Conservation (phyloP, 2,888 invertebrate species). For the Leptura quadrifasciata region DNA sequence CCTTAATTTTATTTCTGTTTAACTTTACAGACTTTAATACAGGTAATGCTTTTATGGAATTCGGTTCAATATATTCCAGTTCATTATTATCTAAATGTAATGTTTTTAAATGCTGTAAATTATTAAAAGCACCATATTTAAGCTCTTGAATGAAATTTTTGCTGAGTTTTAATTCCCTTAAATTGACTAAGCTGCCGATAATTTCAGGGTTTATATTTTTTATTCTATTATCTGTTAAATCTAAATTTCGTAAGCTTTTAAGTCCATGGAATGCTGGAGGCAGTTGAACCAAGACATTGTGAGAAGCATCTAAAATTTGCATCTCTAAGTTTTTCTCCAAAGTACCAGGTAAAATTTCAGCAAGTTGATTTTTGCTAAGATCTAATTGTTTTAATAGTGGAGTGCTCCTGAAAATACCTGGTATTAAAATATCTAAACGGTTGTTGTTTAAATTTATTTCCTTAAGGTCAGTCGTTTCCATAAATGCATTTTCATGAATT, state of each 20-base stretch:
- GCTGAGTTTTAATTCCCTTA: conserved; percentile 83
- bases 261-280: conserved; percentile 83
- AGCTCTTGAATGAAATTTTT: conserved; percentile 85
- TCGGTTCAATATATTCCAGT: conserved; percentile 83
- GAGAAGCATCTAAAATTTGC: conserved; percentile 85
- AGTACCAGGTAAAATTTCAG: conserved; percentile 80
- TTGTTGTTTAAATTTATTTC: conserved; percentile 87
- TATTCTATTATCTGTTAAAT: conserved; percentile 87
- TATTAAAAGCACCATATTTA: conserved; percentile 82
- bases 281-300: conserved; percentile 84
- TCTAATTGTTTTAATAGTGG: conserved; percentile 81
- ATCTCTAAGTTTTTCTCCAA: conserved; percentile 81
- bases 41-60: conserved; percentile 82
- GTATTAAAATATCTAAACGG: conserved; percentile 82
- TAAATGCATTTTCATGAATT: conserved; percentile 81
- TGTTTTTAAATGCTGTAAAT: conserved; percentile 82
- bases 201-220: conserved; percentile 82
- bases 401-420: conserved; percentile 82
- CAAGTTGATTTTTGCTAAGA: conserved; percentile 85
- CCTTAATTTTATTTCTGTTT: conserved; percentile 83
- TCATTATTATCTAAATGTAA: conserved; percentile 90
- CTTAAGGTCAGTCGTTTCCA: conserved; percentile 79
- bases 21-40: conserved; percentile 78
- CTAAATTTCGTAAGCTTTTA: conserved; percentile 82
- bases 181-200: conserved; percentile 81